A percentile compares a stretch with the other conserved stretches of the same genome.
Conservation (phyloP, 2,888 invertebrate genomes). For the Euspilapteryx auroguttella region DNA sequence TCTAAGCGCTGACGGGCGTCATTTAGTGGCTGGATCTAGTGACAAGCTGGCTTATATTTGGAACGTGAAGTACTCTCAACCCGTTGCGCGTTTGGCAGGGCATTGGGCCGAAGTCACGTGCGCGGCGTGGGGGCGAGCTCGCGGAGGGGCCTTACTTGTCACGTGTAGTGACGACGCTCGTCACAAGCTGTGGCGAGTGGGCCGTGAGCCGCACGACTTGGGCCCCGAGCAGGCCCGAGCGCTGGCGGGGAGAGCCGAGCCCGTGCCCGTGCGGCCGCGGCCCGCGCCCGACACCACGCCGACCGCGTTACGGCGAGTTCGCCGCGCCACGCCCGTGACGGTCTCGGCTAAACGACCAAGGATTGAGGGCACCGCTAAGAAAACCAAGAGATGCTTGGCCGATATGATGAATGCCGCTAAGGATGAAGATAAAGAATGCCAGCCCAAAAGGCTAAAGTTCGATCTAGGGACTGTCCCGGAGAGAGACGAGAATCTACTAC, state of each 20-base stretch:
- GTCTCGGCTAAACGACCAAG: conserved; percentile 7
- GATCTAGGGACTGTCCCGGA: conserved; percentile 12
- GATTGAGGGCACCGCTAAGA: conserved; percentile 10
- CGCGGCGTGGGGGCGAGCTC: conserved; percentile 74
- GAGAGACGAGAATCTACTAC: conserved; percentile 13
- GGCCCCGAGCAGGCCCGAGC: conserved; percentile 21
- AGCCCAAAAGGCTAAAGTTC: conserved; percentile 19
- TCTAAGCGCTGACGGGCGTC: conserved; percentile 78
- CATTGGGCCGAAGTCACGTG: conserved; percentile 87
- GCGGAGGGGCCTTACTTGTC: conserved; percentile 68
- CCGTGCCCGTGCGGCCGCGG: conserved; percentile 17
- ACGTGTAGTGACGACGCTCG: conserved; percentile 85
- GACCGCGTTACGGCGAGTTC: neutral
- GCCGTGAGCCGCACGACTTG: conserved; percentile 33
- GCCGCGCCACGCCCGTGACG: conserved; percentile 14
- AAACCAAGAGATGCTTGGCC: conserved; percentile 37
- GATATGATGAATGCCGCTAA: conserved; percentile 30
- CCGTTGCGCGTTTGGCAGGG: conserved; percentile 71
- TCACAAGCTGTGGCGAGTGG: conserved; percentile 76
- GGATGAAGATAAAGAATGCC: conserved; percentile 15
- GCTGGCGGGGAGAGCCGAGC: conserved; percentile 31
- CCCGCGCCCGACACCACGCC: conserved; percentile 12
- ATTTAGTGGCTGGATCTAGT: conserved; percentile 86
- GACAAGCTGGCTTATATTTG: conserved; percentile 87
- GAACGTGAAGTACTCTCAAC: conserved; percentile 67